These are phyloP conservation scores for Drosophila arawakana DNA, from an alignment of 1,140 invertebrate genomes.

Conservation along the genomic window DNA sequence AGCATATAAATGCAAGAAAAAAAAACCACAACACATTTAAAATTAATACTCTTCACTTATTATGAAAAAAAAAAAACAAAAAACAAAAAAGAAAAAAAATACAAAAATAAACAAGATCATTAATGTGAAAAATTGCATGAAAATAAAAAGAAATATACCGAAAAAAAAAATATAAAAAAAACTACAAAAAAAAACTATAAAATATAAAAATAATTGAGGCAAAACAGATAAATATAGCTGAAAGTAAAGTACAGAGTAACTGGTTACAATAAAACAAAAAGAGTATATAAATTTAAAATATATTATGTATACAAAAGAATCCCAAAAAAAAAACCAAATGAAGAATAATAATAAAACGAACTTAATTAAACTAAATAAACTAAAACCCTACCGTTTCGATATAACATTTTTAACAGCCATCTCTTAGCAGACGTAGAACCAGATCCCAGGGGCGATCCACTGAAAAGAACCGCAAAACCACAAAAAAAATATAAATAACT, in stretches of 20 bases:
- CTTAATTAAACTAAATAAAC: conserved; percentile 66
- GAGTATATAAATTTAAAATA: conserved; percentile 63
- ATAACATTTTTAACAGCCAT: conserved; percentile 40
- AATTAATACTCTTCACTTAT: conserved; percentile 77
- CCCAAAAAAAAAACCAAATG: conserved; percentile 25
- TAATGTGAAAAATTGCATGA: conserved; percentile 66
- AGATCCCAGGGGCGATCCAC: conserved; percentile 20
- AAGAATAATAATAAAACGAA: conserved; percentile 65
- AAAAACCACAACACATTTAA: conserved; percentile 65
- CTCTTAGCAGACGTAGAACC: conserved; percentile 24
- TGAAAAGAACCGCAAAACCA: conserved; percentile 6
- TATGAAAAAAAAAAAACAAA: conserved; percentile 54
- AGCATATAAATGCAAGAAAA: conserved; percentile 47
- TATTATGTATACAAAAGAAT: conserved; percentile 70
- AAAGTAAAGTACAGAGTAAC: conserved; percentile 72
- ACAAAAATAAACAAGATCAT: conserved; percentile 55
- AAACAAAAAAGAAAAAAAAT: conserved; percentile 12
- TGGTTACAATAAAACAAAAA: conserved; percentile 74
- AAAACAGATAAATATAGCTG: conserved; percentile 56
- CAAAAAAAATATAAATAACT: neutral
- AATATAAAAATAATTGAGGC: conserved; percentile 53
- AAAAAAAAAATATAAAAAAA: conserved; percentile 27
- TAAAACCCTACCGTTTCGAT: conserved; percentile 44
- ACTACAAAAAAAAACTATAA: conserved; percentile 23
- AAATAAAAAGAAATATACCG: conserved; percentile 37